Conservation (phyloP, 2,113 vertebrate genomes). For the Amphiprion percula region DNA sequence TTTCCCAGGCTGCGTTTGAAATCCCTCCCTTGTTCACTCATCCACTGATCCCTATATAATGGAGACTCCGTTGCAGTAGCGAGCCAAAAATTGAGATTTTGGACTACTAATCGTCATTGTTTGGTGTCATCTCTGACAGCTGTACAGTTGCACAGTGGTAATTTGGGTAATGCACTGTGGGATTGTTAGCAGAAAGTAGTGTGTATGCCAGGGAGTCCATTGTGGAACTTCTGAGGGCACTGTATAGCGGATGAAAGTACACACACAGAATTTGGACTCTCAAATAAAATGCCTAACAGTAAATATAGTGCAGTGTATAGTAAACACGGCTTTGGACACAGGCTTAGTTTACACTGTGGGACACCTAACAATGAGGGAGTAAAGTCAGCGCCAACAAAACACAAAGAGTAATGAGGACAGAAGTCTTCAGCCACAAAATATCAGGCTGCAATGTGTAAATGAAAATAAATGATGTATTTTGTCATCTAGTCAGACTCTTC, state of each 20-base stretch:
- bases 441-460: constrained; percentile 1
- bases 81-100: no score
- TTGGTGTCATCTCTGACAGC: no score
- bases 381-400: neutral
- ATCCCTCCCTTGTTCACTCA: no score
- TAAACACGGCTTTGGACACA: neutral
- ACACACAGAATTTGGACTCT: no score
- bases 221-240: no score
- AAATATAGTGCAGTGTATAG: neutral
- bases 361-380: neutral
- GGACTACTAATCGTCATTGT: no score
- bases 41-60: no score
- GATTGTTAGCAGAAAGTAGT: neutral
- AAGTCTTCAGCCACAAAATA: neutral
- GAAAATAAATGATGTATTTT: constrained; percentile 15
- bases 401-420: neutral
- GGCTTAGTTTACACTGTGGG: neutral
- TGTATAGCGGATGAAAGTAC: no score
- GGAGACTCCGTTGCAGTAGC: no score
- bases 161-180: neutral
- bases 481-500: constrained; percentile 1
- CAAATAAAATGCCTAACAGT: neutral
- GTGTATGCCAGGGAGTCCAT: no score
- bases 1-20: no score
- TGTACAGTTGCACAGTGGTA: no score